Conservation (phyloP, 2,113 vertebrate species). For the Peromyscus californicus region DNA sequence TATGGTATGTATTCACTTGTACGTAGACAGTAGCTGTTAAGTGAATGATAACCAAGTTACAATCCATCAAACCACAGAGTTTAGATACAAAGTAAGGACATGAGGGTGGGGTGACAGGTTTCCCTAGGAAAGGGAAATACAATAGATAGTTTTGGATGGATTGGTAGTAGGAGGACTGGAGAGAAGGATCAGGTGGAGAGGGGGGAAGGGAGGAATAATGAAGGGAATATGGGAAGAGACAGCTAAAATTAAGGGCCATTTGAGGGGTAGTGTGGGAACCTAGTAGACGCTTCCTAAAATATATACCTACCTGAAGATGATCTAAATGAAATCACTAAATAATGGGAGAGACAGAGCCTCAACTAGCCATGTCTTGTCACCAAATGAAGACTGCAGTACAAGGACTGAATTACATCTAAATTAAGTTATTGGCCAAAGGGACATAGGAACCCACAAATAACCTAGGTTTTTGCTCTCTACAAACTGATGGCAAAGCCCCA, state of each 20-base stretch:
- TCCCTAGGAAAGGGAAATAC: not conserved
- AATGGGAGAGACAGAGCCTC: not conserved
- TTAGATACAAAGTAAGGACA: too few relatives aligned
- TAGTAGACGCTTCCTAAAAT: not conserved
- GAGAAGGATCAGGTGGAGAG: not conserved
- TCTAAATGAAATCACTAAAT: not conserved
- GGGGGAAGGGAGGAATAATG: not conserved
- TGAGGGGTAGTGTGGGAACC: not conserved
- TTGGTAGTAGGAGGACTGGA: not conserved
- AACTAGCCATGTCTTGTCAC: not conserved
- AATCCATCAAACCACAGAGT: not conserved
- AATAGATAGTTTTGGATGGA: not conserved
- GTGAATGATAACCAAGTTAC: not conserved
- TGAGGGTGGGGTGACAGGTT: not conserved
- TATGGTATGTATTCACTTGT: not conserved
- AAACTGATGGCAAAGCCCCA: not conserved
- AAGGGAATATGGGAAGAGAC: not conserved
- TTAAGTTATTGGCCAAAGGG: not conserved
- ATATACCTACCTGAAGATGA: not conserved
- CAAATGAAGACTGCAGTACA: not conserved
- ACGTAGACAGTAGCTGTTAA: not conserved
- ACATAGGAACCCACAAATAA: not conserved
- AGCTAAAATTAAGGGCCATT: not conserved
- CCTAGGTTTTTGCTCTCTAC: not conserved
- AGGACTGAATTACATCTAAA: not conserved